Evolutionary conservation across 2,113 vertebrate species (phyloP), one percentile per base, ranked within the genome.

Genomic region (Suricata suricatta): DNA sequence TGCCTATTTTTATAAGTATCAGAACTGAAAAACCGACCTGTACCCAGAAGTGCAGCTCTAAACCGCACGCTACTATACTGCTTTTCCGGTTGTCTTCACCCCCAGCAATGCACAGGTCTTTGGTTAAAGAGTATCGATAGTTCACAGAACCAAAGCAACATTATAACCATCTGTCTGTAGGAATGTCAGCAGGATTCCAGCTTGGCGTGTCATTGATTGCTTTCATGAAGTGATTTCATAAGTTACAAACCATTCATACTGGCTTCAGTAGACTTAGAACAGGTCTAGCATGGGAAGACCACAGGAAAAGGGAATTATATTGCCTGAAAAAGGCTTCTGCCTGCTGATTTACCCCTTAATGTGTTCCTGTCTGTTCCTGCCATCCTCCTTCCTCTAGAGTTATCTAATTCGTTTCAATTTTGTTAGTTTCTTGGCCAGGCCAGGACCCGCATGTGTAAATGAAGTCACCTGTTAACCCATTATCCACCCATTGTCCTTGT

Each of bases 171-270:
- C 74, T 92, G 50, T 84, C 21, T 63, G 14, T 81, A 5, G 21
- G 52, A 64, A 23, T 52, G 69, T 80, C 27, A 2, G 31, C 33
- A 52, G 27, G 29, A 35, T 41, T 72, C 64, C 38, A 80, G 6
- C 25, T 52, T n/a, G n/a, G 16, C 47, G 21, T n/a, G 33, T n/a
- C 2, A 38, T 4, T 52, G 72, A 72, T 0, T 54, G 29, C 69
- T 94, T 89, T 77, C 31, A 16, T 23, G n/a, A 85, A 74, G 5
- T 71, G 25, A 57, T 94, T 95, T 60, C 7, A 19, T 27, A 38
- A 10, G 12, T 50, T 90, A 33, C 15, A 25, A 93, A 44, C 33
- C 33, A 33, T 50, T 93, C 33, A 5, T 79, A 21, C 11, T 76
- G 88, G 47, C 11, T 63, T 35, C 14, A 15, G 0, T 50, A 79